These are phyloP conservation scores for Paracyclopina nana DNA, from an alignment of 1,140 invertebrate species.

Conservation along the genomic window DNA sequence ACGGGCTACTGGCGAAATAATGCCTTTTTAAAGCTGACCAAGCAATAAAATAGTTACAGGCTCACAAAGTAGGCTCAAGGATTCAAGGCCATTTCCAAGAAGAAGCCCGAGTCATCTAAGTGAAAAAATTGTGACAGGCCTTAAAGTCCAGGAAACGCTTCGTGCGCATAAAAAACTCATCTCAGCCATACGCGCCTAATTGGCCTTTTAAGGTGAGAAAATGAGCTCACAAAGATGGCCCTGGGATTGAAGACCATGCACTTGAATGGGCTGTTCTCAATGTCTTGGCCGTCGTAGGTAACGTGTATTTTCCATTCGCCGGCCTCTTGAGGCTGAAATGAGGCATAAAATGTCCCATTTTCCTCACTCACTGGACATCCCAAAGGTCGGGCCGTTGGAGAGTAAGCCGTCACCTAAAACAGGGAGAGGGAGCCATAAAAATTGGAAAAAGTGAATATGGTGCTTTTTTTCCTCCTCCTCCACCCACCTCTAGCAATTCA, in stretches of 20 bases:
- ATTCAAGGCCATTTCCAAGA: too few species aligned
- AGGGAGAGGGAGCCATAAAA: background rate
- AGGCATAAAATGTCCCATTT: slow-evolving; percentile 61
- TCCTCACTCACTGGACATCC: slow-evolving; percentile 49
- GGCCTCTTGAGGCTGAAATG: slow-evolving; percentile 86
- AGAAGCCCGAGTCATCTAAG: too few species aligned
- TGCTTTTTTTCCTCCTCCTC: too few species aligned
- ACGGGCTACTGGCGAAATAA: too few species aligned
- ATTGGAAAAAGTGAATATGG: background rate
- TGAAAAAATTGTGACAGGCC: too few species aligned
- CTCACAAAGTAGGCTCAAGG: too few species aligned
- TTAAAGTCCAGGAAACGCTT: too few species aligned
- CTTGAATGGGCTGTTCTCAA: slow-evolving; percentile 85
- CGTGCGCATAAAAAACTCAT: too few species aligned
- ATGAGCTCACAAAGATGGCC: slow-evolving; percentile 56
- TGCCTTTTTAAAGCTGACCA: too few species aligned
- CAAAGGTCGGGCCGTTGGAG: slow-evolving; percentile 55
- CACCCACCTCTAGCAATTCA: slow-evolving; percentile 9
- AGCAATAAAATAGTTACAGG: too few species aligned
- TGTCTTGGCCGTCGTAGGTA: slow-evolving; percentile 81
- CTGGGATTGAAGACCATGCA: slow-evolving; percentile 92
- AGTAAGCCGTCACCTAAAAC: slow-evolving; percentile 54
- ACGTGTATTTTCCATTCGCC: slow-evolving; percentile 92
- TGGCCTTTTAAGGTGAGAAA: too few species aligned
- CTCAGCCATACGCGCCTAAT: too few species aligned